These are phyloP conservation scores for Melanargia galathea DNA, from an alignment of 2,888 invertebrate species.

Conservation along the genomic window DNA sequence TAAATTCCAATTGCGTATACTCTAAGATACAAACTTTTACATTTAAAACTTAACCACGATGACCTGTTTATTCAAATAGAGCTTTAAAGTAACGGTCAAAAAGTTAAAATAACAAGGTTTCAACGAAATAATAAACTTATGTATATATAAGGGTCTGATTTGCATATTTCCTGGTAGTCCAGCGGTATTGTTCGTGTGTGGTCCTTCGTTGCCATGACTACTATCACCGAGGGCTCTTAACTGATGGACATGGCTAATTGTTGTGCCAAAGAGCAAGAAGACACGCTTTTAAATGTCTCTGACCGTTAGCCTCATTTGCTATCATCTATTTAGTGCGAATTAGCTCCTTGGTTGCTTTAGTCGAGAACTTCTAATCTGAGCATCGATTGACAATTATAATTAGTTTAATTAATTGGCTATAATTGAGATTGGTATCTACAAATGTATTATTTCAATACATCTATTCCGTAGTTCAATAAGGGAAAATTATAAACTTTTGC, in stretches of 20 bases:
- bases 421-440: neutral
- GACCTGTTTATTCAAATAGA: neutral
- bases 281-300: conserved; percentile 65
- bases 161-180: conserved; percentile 49
- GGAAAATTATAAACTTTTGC: neutral
- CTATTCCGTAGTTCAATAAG: neutral
- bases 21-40: no score
- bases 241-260: conserved; percentile 78
- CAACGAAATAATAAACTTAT: no score
- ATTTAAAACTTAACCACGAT: conserved; percentile 1
- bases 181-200: conserved; percentile 72
- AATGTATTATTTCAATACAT: neutral
- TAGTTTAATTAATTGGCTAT: conserved; percentile 22
- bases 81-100: conserved; percentile 13
- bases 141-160: conserved; percentile 43
- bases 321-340: conserved; percentile 38
- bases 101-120: conserved; percentile 16
- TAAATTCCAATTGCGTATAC: no score
- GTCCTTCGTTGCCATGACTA: conserved; percentile 73
- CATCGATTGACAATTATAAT: conserved; percentile 21
- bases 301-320: conserved; percentile 52
- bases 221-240: conserved; percentile 57
- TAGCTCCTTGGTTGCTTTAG: conserved; percentile 33
- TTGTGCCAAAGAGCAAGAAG: conserved; percentile 55
- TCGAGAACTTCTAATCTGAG: conserved; percentile 26